Conservation (phyloP, 2,888 invertebrate species). For the Cataglyphis livida region DNA sequence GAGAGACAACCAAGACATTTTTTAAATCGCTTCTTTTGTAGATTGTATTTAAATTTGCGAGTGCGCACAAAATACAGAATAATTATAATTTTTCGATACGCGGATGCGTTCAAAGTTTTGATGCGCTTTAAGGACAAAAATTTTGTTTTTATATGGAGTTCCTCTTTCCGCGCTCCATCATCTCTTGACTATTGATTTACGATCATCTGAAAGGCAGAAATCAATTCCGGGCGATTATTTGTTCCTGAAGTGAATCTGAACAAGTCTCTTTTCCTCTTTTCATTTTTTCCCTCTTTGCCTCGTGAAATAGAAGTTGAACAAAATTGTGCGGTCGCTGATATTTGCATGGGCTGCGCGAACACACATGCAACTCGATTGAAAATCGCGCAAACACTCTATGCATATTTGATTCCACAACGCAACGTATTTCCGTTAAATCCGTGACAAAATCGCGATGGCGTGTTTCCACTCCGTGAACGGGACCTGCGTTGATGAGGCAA, state of each 20-base stretch:
- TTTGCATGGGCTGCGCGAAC: conserved; percentile 43
- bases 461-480: conserved; percentile 35
- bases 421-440: conserved; percentile 33
- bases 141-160: conserved; percentile 41
- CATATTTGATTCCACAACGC: conserved; percentile 47
- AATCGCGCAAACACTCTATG: conserved; percentile 35
- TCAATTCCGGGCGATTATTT: conserved; percentile 37
- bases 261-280: neutral
- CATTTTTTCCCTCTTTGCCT: conserved; percentile 6
- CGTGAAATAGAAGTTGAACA: conserved; percentile 23
- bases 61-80: conserved; percentile 35
- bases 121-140: conserved; percentile 55
- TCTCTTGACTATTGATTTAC: conserved; percentile 37
- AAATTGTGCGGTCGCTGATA: conserved; percentile 33
- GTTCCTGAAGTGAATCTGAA: neutral
- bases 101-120: conserved; percentile 52
- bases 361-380: conserved; percentile 55
- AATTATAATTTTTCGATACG: conserved; percentile 49
- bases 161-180: conserved; percentile 27
- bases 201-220: conserved; percentile 37
- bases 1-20: neutral
- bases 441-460: conserved; percentile 48
- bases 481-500: conserved; percentile 49
- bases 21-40: neutral
- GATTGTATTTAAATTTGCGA: conserved; percentile 27